Conservation (phyloP, 2,888 invertebrate species). For the Drosophila kanekoi region DNA sequence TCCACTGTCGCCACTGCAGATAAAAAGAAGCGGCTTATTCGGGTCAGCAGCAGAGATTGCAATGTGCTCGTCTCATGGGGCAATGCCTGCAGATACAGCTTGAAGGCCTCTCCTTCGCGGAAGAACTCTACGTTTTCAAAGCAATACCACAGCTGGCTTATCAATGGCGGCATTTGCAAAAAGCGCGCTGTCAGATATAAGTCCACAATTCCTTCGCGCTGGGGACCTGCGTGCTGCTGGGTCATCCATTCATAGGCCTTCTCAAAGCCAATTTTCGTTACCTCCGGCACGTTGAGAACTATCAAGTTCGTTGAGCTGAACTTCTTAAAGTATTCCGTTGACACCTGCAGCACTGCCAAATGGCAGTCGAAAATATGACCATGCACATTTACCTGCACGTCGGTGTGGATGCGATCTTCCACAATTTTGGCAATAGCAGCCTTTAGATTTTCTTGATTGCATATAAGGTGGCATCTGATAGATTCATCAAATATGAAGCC, state of each 20-base stretch:
- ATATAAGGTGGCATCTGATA: neutral
- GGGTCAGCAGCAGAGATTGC: slow-evolving; percentile 85
- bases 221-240: neutral
- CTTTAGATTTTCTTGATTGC: neutral
- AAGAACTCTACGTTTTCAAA: slow-evolving; percentile 88
- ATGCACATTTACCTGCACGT: slow-evolving; percentile 35
- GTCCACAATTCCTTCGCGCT: slow-evolving; percentile 36
- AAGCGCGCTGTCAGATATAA: slow-evolving; percentile 36
- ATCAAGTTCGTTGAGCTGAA: neutral
- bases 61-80: slow-evolving; percentile 80
- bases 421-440: neutral
- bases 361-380: slow-evolving; percentile 46
- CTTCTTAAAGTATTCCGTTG: slow-evolving; percentile 35
- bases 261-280: slow-evolving; percentile 40
- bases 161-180: slow-evolving; percentile 28
- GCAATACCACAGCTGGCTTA: slow-evolving; percentile 87
- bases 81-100: slow-evolving; percentile 85
- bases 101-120: slow-evolving; percentile 87
- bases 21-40: slow-evolving; percentile 90
- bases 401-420: slow-evolving; percentile 8
- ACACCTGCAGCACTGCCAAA: slow-evolving; percentile 28
- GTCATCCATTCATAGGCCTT: slow-evolving; percentile 51
- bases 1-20: slow-evolving; percentile 90
- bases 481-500: neutral
- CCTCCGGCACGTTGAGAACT: neutral